These are phyloP conservation scores for Acanthopagrus latus DNA, from an alignment of 2,797 vertebrate species.

Conservation along the genomic window DNA sequence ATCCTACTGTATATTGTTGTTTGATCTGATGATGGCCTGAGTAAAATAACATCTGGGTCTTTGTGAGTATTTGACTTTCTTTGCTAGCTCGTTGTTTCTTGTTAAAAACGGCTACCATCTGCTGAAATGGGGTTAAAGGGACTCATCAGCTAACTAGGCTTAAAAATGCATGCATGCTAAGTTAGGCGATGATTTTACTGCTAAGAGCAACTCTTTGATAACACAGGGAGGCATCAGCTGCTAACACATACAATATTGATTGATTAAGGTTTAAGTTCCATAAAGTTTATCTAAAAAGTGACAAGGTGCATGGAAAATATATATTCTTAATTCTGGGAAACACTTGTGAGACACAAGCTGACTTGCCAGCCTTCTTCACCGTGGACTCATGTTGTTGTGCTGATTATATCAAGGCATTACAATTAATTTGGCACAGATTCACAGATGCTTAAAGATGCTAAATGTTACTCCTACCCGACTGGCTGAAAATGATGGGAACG, in stretches of 20 bases:
- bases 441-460: constrained; percentile 25
- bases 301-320: background rate
- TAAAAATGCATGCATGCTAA: background rate
- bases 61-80: background rate
- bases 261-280: constrained; percentile 13
- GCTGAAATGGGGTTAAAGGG: background rate
- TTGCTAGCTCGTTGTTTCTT: background rate
- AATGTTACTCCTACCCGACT: constrained; percentile 26
- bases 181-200: background rate
- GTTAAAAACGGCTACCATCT: background rate
- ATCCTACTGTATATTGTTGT: background rate
- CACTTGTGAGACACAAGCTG: background rate
- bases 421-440: constrained; percentile 35
- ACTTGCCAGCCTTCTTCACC: background rate
- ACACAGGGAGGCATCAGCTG: constrained; percentile 1
- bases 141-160: background rate
- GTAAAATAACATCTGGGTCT: background rate
- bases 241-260: background rate
- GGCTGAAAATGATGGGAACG: constrained; percentile 45
- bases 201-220: background rate
- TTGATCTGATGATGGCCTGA: background rate
- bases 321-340: background rate
- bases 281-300: background rate
- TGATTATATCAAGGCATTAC: constrained; percentile 38
- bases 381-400: constrained; percentile 1